Evolutionary conservation across 2,888 invertebrate species (phyloP), one percentile per base, ranked within the genome.

Genomic region (Pyrochroa serraticornis): DNA sequence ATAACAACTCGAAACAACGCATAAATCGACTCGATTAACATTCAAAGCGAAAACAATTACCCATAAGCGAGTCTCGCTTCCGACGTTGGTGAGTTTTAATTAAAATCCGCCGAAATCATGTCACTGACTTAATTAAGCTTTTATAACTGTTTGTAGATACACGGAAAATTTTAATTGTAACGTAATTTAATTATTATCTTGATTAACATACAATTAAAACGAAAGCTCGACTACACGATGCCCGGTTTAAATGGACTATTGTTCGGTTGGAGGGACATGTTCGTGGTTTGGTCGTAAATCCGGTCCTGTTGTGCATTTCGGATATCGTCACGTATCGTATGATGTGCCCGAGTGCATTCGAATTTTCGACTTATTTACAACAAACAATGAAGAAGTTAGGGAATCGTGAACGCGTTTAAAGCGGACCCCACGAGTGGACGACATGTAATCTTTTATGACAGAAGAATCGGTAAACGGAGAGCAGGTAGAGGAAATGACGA

Each of bases 191-290:
- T 68, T 64, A 22, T 22, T 22, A 66, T 45, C 50, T 56, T 60
- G 53, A 68, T 68, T 68, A 61, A 56, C 68, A 68, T 67, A 68
- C 68, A 68, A 66, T 67, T 63, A 62, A 22, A 22, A 22, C 36
- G 49, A 41, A 49, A 48, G 39, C 30, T 9, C 38, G 9, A 10
- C 22, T 9, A 37, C 49, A 49, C 34, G 41, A 33, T 33, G 32
- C 39, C 41, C 34, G 34, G 33, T 49, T 33, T 49, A 49, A 43
- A 50, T 43, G 42, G 35, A 43, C 43, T 13, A 50, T 50, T 50
- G 50, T 50, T 50, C 10, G 9, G 35, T 43, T 43, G 22, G 22
- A 22, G 22, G 22, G 22, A 22, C 22, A 22, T 22, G 22, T 22
- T 22, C 22, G 22, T 22, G 22, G 22, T 5, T 5, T 5, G 22